Conservation (phyloP, 2,797 vertebrate species). For the Scolopax rusticola region DNA sequence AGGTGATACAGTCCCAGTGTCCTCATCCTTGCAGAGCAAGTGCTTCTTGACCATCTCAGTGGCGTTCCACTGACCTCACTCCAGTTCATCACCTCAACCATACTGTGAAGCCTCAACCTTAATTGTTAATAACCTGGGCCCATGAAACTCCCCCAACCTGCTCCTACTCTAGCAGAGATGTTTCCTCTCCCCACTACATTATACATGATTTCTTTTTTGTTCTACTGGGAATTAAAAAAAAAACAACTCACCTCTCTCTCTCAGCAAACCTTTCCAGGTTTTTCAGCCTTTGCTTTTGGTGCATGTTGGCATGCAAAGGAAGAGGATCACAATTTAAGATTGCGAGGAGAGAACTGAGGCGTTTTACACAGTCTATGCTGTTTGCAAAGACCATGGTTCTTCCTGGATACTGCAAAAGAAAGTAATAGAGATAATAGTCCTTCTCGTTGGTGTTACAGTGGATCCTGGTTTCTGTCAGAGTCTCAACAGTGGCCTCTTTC, state of each 20-base stretch:
- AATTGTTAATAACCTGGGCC: neutral
- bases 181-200: neutral
- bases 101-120: neutral
- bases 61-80: neutral
- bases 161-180: neutral
- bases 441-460: constrained; percentile 93
- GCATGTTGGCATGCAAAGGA: constrained; percentile 97
- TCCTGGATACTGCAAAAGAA: constrained; percentile 92
- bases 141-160: neutral
- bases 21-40: neutral
- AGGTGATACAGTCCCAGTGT: neutral
- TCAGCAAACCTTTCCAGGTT: constrained; percentile 96
- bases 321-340: constrained; percentile 88
- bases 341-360: constrained; percentile 90
- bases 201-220: neutral
- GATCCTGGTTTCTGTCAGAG: constrained; percentile 92
- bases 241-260: constrained; percentile 86
- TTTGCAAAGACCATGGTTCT: constrained; percentile 98
- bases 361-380: constrained; percentile 97
- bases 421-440: constrained; percentile 96
- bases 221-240: neutral
- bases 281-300: constrained; percentile 97
- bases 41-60: neutral
- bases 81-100: neutral
- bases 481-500: constrained; percentile 93